Base-by-base conservation (phyloP, 1,140 invertebrate genomes). In the Glossosoma conforme region DNA sequence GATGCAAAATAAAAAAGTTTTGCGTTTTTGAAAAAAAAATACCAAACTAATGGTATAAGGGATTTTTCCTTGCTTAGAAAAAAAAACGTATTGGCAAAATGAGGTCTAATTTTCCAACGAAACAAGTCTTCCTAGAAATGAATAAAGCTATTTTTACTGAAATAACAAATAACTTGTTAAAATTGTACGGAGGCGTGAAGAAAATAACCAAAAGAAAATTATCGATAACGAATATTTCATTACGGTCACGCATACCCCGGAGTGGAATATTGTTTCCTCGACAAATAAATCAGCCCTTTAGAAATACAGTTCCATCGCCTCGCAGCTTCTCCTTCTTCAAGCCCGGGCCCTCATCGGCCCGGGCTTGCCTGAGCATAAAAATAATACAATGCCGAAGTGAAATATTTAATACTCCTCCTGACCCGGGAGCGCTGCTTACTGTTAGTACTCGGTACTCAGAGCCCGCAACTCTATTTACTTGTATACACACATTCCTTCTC, bases 361-460 rank as follows among this genome's bases (percentile, higher is more conserved):
- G 33, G 33, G 14, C 9, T 13, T 9, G 2, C 9, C 1, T 36
- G 14, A 32, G 14, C 28, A 47, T 50, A 42, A 49, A 41, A 49
- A 49, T 49, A 49, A 49, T 49, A 49, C 47, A 50, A 50, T 42
- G 38, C 38, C 25, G 38, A 35, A 17, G 24, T 50, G 47, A 50
- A 42, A 50, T 50, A 50, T 50, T 50, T 19, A 22, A 22, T 33
- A 50, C 47, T 33, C 28, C 38, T 42, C 14, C 14, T 17, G 13
- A 18, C 36, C 24, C 24, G 24, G 36, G 18, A 4, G 36, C 11
- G 11, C 18, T 38, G 11, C 36, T 17, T 15, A n/a, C 11, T 18
- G 14, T 40, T 21, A 28, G 40, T 49, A 36, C 40, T 25, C 21
- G 22, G 30, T 38, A 37, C 33, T 38, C 37, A 47, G 45, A 21